Conservation (phyloP, 2,797 vertebrate species). For the Sebastes melanostomus region DNA sequence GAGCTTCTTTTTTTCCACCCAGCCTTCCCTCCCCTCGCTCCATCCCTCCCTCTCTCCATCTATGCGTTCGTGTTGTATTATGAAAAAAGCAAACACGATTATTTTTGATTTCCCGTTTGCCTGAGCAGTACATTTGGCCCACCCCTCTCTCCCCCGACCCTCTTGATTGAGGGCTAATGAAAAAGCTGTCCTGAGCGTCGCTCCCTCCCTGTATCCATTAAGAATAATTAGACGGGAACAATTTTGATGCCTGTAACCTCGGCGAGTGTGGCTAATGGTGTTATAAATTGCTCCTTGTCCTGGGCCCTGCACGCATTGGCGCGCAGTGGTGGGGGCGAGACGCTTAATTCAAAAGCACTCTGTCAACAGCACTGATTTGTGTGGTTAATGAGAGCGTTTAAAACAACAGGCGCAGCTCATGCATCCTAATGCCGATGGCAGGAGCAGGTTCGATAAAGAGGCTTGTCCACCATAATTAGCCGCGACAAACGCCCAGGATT, state of each 20-base stretch:
- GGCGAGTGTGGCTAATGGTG: slow-evolving; percentile 99
- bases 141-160: slow-evolving; percentile 83
- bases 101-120: slow-evolving; percentile 92
- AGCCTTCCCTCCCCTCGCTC: not conserved
- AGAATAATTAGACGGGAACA: slow-evolving; percentile 99
- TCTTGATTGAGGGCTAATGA: slow-evolving; percentile 99
- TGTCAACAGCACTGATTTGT: slow-evolving; percentile 99
- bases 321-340: slow-evolving; percentile 82
- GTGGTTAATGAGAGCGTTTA: slow-evolving; percentile 99
- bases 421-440: slow-evolving; percentile 99
- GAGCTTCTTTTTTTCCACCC: slow-evolving; percentile 50
- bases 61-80: slow-evolving; percentile 73
- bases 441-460: slow-evolving; percentile 99
- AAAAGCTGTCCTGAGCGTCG: slow-evolving; percentile 99
- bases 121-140: slow-evolving; percentile 94
- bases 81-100: slow-evolving; percentile 90
- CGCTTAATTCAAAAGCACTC: slow-evolving; percentile 99
- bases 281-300: slow-evolving; percentile 99
- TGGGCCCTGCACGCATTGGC: slow-evolving; percentile 88
- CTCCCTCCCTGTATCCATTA: slow-evolving; percentile 99
- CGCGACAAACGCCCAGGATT: slow-evolving; percentile 91
- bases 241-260: slow-evolving; percentile 99
- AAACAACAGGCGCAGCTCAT: slow-evolving; percentile 99
- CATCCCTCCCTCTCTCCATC: slow-evolving; percentile 23
- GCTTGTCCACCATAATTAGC: slow-evolving; percentile 99